Conservation (phyloP, 2,888 invertebrate species). For the Cyaniris semiargus region DNA sequence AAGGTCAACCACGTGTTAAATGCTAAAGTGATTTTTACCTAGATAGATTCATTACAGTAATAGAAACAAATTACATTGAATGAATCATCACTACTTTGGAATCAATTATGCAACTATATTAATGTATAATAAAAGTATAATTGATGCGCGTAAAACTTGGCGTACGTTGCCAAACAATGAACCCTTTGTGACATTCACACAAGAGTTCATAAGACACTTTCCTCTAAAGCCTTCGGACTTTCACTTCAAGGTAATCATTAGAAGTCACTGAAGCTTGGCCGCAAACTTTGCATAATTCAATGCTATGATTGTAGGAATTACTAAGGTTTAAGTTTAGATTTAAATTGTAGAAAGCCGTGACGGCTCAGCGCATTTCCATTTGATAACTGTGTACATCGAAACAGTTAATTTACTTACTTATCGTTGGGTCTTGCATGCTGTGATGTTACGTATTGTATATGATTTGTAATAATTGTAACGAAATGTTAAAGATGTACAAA, state of each 20-base stretch:
- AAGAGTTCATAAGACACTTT: constrained; percentile 43
- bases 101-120: not conserved
- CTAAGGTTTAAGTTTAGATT: constrained; percentile 46
- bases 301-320: constrained; percentile 50
- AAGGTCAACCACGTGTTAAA: too few relatives aligned
- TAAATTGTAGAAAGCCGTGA: constrained; percentile 52
- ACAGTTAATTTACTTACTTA: constrained; percentile 32
- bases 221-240: constrained; percentile 50
- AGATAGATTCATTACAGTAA: not conserved
- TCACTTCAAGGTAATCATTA: constrained; percentile 55
- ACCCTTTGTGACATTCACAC: constrained; percentile 37
- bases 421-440: not conserved
- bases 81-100: not conserved
- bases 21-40: too few relatives aligned
- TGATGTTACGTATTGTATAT: not conserved
- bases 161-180: constrained; percentile 24
- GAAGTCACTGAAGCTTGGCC: constrained; percentile 53
- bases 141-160: constrained; percentile 10
- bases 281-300: constrained; percentile 52
- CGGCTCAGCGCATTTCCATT: constrained; percentile 45
- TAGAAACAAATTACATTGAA: not conserved
- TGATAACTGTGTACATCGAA: constrained; percentile 35
- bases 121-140: not conserved
- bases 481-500: too few relatives aligned
- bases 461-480: not conserved